These are phyloP conservation scores for Oegoconia quadripuncta DNA, from an alignment of 2,888 invertebrate species.

Conservation along the genomic window DNA sequence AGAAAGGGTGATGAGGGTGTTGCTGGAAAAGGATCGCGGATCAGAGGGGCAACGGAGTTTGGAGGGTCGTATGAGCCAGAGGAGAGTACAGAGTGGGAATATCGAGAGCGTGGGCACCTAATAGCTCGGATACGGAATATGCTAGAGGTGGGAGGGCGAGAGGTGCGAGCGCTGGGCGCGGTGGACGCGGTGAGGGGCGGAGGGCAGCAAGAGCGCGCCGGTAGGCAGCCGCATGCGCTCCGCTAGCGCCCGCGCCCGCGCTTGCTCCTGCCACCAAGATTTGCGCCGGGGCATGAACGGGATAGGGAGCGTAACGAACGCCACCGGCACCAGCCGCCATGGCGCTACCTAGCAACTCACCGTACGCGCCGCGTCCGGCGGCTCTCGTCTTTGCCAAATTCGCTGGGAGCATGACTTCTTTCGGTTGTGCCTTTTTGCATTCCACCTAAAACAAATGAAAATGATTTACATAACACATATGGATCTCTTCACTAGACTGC, in stretches of 20 bases:
- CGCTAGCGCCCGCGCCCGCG: slow-evolving; percentile 48
- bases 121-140: slow-evolving; percentile 74
- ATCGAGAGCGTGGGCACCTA: slow-evolving; percentile 85
- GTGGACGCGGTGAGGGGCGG: slow-evolving; percentile 60
- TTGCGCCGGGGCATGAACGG: slow-evolving; percentile 76
- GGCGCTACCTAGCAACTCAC: slow-evolving; percentile 95
- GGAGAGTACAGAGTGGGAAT: slow-evolving; percentile 83
- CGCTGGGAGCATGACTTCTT: slow-evolving; percentile 99
- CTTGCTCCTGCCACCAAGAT: slow-evolving; percentile 63
- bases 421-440: slow-evolving; percentile 99
- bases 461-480: slow-evolving; percentile 24
- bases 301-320: slow-evolving; percentile 82
- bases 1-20: slow-evolving; percentile 71
- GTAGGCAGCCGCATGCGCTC: slow-evolving; percentile 60
- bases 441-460: slow-evolving; percentile 89
- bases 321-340: slow-evolving; percentile 77
- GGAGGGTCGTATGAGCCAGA: slow-evolving; percentile 84
- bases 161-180: slow-evolving; percentile 58
- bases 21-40: slow-evolving; percentile 74
- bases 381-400: slow-evolving; percentile 97
- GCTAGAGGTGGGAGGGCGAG: slow-evolving; percentile 64
- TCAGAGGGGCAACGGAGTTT: slow-evolving; percentile 71
- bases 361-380: slow-evolving; percentile 97
- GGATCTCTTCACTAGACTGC: background rate
- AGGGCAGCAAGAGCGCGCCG: slow-evolving; percentile 67